phyloP scores from a whole-genome alignment of 1,140 invertebrate species.

The Schmidtea mediterranea region DNA sequence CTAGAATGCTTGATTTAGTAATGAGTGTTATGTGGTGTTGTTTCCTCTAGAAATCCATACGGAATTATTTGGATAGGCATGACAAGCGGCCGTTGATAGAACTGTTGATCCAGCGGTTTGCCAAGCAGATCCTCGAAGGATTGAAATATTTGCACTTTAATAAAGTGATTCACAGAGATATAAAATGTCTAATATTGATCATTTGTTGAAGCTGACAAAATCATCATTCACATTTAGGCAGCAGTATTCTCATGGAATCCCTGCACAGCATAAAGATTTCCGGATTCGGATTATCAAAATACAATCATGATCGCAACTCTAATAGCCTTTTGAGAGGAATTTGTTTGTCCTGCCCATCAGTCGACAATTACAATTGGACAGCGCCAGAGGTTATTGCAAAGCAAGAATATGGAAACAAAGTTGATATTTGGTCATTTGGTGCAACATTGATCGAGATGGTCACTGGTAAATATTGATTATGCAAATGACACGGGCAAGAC shows the following conservation, averaged over 20 bases:
- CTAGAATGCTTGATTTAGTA: too few relatives aligned
- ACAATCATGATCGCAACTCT: too few relatives aligned
- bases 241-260: too few relatives aligned
- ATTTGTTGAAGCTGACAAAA: too few relatives aligned
- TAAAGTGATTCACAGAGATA: conserved; percentile 63
- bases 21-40: too few relatives aligned
- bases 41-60: too few relatives aligned
- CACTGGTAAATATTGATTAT: conserved; percentile 37
- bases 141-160: conserved; percentile 80
- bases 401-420: conserved; percentile 11
- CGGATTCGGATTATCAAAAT: too few relatives aligned
- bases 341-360: background rate
- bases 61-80: too few relatives aligned
- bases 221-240: too few relatives aligned
- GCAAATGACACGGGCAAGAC: conserved; percentile 4
- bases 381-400: conserved; percentile 13
- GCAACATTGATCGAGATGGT: conserved; percentile 16
- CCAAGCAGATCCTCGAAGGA: conserved; percentile 48
- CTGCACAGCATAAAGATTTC: too few relatives aligned
- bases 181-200: conserved; percentile 17
- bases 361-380: conserved; percentile 15
- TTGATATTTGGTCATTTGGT: conserved; percentile 15
- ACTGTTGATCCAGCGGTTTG: background rate
- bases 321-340: too few relatives aligned
- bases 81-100: too few relatives aligned